Conservation (phyloP, 1,140 invertebrate species). For the Apolygus lucorum region DNA sequence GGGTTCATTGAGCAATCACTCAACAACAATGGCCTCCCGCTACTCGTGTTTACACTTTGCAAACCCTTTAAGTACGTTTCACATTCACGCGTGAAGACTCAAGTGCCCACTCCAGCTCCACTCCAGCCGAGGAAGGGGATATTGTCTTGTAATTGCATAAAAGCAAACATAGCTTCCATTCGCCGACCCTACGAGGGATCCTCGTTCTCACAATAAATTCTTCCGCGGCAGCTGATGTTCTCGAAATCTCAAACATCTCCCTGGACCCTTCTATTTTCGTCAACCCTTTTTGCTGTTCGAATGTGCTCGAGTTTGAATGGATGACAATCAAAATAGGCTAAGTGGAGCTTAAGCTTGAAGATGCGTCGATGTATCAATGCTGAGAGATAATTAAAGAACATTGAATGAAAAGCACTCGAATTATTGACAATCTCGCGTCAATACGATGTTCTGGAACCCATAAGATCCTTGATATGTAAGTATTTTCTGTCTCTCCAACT, state of each 20-base stretch:
- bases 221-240: constrained; percentile 2
- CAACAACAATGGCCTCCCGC: neutral
- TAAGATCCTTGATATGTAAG: too few species aligned
- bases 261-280: neutral
- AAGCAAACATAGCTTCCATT: constrained; percentile 4
- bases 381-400: too few species aligned
- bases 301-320: too few species aligned
- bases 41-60: constrained; percentile 2
- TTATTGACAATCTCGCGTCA: too few species aligned
- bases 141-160: constrained; percentile 17
- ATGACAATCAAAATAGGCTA: too few species aligned
- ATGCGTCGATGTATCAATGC: too few species aligned
- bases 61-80: constrained; percentile 16
- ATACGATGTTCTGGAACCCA: too few species aligned
- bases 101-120: neutral
- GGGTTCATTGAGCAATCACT: constrained; percentile 14
- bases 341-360: too few species aligned
- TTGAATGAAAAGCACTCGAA: too few species aligned
- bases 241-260: neutral
- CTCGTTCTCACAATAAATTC: neutral
- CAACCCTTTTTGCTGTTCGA: neutral
- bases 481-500: too few species aligned
- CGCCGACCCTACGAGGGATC: neutral
- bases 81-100: constrained; percentile 3
- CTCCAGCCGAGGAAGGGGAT: neutral